Conservation (phyloP, 2,113 vertebrate species). For the Ictalurus furcatus region DNA sequence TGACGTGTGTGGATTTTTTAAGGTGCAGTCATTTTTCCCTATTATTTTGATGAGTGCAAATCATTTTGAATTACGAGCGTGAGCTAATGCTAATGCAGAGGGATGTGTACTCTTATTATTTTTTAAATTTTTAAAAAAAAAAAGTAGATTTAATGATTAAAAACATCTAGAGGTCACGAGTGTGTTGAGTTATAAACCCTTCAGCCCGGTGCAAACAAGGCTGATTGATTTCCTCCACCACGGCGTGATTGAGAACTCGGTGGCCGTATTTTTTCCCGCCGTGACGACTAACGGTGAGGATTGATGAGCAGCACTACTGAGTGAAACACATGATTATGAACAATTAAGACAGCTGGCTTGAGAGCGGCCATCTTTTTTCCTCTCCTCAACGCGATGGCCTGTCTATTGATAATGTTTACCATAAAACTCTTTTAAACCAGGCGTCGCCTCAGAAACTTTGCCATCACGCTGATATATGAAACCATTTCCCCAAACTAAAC, state of each 20-base stretch:
- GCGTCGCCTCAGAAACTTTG: constrained; percentile 60
- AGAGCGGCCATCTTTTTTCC: background rate
- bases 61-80: background rate
- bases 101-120: background rate
- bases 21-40: background rate
- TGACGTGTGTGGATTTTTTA: background rate
- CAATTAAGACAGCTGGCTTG: constrained; percentile 50
- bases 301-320: constrained; percentile 43
- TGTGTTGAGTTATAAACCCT: constrained; percentile 15
- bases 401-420: constrained; percentile 61
- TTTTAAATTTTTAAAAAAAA: background rate
- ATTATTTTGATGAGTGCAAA: background rate
- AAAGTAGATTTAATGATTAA: background rate
- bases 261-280: constrained; percentile 30
- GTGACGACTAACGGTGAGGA: constrained; percentile 22
- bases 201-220: constrained; percentile 31
- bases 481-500: constrained; percentile 79
- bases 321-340: constrained; percentile 48
- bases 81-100: background rate
- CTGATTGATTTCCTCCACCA: constrained; percentile 39
- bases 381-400: background rate
- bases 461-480: constrained; percentile 78
- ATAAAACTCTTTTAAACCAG: constrained; percentile 55
- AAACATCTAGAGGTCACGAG: constrained; percentile 10
- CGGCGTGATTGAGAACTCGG: constrained; percentile 28